A percentile compares a stretch with the other conserved stretches of the same genome.
phyloP scores from a whole-genome alignment of 2,888 invertebrate species.

The Adelphocoris suturalis region DNA sequence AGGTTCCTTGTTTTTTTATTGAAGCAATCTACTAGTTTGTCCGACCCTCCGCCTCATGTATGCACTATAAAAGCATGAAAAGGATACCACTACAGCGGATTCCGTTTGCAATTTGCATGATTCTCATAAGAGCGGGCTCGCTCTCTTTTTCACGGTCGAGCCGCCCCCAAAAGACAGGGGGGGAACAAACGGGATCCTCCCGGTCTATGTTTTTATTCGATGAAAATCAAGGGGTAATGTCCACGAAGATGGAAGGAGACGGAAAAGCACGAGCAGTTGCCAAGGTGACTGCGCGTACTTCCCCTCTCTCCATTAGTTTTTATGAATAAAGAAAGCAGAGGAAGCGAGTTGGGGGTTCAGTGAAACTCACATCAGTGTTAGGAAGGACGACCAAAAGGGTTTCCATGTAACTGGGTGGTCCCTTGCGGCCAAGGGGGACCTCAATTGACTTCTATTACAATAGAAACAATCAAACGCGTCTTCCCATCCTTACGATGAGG shows the following conservation, averaged over 20 bases:
- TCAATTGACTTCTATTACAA: constrained; percentile 34
- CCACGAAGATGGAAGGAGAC: background rate
- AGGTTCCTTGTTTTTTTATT: constrained; percentile 35
- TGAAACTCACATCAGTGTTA: background rate
- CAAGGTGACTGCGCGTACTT: background rate
- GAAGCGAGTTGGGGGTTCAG: too few species aligned
- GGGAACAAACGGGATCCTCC: constrained; percentile 10
- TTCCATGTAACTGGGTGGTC: constrained; percentile 28
- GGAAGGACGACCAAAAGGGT: background rate
- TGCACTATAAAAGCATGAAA: constrained; percentile 40
- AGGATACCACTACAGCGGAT: constrained; percentile 18
- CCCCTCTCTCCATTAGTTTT: background rate
- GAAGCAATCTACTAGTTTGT: constrained; percentile 35
- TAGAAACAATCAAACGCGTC: constrained; percentile 21
- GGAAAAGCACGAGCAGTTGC: background rate
- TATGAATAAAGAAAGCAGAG: constrained; percentile 44
- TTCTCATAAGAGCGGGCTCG: constrained; percentile 18
- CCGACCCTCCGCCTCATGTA: background rate
- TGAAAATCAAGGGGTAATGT: background rate
- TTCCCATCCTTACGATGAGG: background rate
- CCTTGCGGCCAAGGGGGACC: background rate
- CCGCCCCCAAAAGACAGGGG: background rate
- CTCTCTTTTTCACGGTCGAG: constrained; percentile 10
- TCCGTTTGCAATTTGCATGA: constrained; percentile 56
- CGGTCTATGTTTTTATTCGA: constrained; percentile 3